A percentile compares a stretch with the other conserved stretches of the same genome.
Conservation (phyloP, 2,797 vertebrate genomes). For the Heterohyrax brucei region DNA sequence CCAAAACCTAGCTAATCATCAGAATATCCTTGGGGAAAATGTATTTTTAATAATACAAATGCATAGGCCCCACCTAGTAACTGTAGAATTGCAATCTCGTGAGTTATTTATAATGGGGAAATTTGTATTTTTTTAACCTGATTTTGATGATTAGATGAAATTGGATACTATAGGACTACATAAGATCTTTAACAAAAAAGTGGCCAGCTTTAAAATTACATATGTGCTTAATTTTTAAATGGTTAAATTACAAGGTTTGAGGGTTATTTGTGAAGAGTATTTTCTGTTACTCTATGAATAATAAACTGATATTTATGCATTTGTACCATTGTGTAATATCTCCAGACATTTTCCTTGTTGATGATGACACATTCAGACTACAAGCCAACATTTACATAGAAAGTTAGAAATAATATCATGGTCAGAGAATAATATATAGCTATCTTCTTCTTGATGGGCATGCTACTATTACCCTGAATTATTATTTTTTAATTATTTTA, state of each 20-base stretch:
- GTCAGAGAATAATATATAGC: not conserved
- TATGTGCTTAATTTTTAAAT: conserved; percentile 28
- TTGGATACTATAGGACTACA: not conserved
- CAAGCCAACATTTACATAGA: not conserved
- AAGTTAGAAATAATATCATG: not conserved
- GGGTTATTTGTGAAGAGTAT: not conserved
- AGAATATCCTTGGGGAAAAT: conserved; percentile 9
- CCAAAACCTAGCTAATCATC: conserved; percentile 23
- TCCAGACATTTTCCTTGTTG: not conserved
- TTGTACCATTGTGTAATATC: not conserved
- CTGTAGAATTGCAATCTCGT: not conserved
- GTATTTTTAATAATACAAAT: conserved; percentile 49
- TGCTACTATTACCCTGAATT: not conserved
- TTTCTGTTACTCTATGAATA: not conserved
- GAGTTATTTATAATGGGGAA: not conserved
- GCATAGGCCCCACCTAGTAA: not conserved
- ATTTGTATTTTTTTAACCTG: not conserved
- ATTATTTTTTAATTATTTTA: not conserved
- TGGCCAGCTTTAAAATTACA: not conserved
- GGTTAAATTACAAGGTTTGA: not conserved
- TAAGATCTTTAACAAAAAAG: not conserved
- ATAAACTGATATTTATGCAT: not conserved
- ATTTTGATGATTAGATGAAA: not conserved
- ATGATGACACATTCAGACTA: not conserved
- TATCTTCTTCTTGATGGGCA: not conserved